phyloP scores from a whole-genome alignment of 2,113 vertebrate genomes.

The Pseudorhombus dupliciocellatus region DNA sequence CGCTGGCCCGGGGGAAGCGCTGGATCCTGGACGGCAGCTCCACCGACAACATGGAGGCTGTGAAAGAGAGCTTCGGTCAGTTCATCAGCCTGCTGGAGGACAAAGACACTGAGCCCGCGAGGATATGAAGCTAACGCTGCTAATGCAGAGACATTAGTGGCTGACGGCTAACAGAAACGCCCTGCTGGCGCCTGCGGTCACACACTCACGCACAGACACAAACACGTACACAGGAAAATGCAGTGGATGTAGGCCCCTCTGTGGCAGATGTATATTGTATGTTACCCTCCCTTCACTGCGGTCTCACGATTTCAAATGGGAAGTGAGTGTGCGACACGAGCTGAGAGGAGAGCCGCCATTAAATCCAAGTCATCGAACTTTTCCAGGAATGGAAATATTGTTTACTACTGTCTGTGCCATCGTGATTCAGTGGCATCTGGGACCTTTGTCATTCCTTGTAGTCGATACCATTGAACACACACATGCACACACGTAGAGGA shows the following conservation, averaged over 20 bases:
- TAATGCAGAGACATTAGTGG: conserved; percentile 56
- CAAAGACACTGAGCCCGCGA: conserved; percentile 87
- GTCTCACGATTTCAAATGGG: conserved; percentile 27
- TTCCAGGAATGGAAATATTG: conserved; percentile 43
- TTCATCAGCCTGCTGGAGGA: conserved; percentile 95
- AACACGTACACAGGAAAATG: conserved; percentile 31
- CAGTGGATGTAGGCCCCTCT: conserved; percentile 35
- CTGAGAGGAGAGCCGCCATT: conserved; percentile 31
- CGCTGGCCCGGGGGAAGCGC: conserved; percentile 92
- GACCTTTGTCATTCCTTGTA: conserved; percentile 33
- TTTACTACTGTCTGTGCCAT: conserved; percentile 61
- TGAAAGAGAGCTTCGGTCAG: conserved; percentile 93
- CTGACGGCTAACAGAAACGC: conserved; percentile 14
- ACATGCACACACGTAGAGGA: conserved; percentile 30
- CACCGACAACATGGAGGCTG: conserved; percentile 88
- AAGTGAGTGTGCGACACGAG: conserved; percentile 34
- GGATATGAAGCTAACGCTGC: conserved; percentile 91
- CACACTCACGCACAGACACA: conserved; percentile 36
- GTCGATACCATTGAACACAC: conserved; percentile 30
- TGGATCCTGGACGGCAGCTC: conserved; percentile 96
- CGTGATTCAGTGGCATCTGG: conserved; percentile 42
- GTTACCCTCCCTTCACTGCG: conserved; percentile 31
- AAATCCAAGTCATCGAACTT: conserved; percentile 36
- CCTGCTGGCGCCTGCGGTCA: conserved; percentile 47
- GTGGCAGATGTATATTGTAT: conserved; percentile 48